Evolutionary conservation across 2,888 invertebrate genomes (phyloP).

Genomic region (Morinoia aosen): DNA sequence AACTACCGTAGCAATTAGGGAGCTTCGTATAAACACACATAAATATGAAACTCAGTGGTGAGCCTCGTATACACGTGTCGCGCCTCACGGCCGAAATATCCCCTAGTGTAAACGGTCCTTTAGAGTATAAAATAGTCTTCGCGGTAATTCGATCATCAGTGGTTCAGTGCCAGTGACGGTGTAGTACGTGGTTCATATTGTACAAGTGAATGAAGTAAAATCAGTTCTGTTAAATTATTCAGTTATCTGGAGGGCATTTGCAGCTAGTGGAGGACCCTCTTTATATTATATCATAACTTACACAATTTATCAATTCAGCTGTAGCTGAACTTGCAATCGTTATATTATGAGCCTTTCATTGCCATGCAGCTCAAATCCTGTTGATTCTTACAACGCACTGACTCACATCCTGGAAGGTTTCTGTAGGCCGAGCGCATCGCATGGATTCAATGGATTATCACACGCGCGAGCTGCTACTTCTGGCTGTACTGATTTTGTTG

Average conservation of each 20-base stretch:
- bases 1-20: no score
- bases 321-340: not conserved
- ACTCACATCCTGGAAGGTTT: not conserved
- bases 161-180: not conserved
- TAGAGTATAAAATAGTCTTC: not conserved
- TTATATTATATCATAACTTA: not conserved
- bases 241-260: not conserved
- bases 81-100: no score
- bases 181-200: not conserved
- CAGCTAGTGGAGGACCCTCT: not conserved
- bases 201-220: not conserved
- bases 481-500: not conserved
- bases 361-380: not conserved
- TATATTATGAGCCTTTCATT: not conserved
- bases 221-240: not conserved
- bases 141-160: not conserved
- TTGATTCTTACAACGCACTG: not conserved
- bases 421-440: not conserved
- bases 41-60: no score
- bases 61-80: no score
- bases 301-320: not conserved
- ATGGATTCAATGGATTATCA: not conserved
- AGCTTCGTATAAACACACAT: no score
- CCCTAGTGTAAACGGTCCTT: no score
- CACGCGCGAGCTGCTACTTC: not conserved